Conservation (phyloP, 1,140 invertebrate species). For the Panagrolaimus sp. region DNA sequence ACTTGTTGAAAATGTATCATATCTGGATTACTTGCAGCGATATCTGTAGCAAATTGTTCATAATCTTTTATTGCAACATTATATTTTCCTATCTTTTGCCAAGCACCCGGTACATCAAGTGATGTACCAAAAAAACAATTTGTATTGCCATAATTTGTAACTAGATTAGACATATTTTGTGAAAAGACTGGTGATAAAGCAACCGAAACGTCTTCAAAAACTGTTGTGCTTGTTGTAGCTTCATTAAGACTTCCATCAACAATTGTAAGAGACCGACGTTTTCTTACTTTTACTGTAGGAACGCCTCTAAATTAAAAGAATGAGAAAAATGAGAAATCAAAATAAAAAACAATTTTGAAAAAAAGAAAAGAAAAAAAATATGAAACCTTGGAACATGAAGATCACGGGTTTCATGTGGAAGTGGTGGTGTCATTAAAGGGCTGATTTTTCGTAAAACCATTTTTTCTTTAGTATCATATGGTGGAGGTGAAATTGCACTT, state of each 20-base stretch:
- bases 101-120: too few species aligned
- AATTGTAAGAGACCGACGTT: background rate
- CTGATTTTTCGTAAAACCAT: slow-evolving; percentile 22
- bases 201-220: slow-evolving; percentile 28
- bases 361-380: background rate
- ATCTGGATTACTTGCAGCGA: slow-evolving; percentile 35
- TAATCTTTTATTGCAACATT: slow-evolving; percentile 5
- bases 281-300: slow-evolving; percentile 34
- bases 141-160: slow-evolving; percentile 7
- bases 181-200: slow-evolving; percentile 26
- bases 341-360: background rate
- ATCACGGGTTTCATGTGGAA: slow-evolving; percentile 36
- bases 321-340: background rate
- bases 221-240: slow-evolving; percentile 15
- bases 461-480: slow-evolving; percentile 34
- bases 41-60: slow-evolving; percentile 26
- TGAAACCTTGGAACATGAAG: slow-evolving; percentile 20
- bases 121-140: slow-evolving; percentile 9
- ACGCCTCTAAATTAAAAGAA: slow-evolving; percentile 25
- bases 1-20: slow-evolving; percentile 40
- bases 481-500: slow-evolving; percentile 23
- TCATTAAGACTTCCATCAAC: background rate
- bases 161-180: background rate
- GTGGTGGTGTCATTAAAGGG: slow-evolving; percentile 12
- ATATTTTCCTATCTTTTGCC: background rate